phyloP scores from a whole-genome alignment of 2,797 vertebrate species.

The Enteromius unitaeniatus region DNA sequence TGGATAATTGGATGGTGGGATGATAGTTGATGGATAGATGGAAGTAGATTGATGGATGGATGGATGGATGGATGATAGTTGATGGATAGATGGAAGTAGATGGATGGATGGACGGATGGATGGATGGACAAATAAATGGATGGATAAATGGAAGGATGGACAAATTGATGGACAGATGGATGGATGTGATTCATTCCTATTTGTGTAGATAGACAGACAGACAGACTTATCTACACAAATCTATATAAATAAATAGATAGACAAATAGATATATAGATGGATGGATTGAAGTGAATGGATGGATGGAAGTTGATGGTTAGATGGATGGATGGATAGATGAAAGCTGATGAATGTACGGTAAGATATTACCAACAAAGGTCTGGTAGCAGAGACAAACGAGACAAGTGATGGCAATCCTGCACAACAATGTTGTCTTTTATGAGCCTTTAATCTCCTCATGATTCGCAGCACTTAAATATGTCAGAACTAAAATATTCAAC shows the following conservation, averaged over 20 bases:
- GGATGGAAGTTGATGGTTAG: no score
- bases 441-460: slow-evolving; percentile 18
- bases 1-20: not conserved
- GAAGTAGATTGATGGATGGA: not conserved
- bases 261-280: no score
- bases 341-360: no score
- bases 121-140: not conserved
- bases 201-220: no score
- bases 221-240: no score
- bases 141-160: not conserved
- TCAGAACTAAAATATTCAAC: slow-evolving; percentile 13
- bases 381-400: not conserved
- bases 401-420: not conserved
- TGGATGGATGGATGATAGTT: no score
- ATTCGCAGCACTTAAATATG: not conserved
- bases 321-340: no score
- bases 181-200: no score
- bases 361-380: no score
- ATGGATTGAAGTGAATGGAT: no score
- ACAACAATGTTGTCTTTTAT: slow-evolving; percentile 2
- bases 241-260: no score
- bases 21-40: not conserved
- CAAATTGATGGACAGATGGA: no score
- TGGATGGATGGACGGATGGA: not conserved
- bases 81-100: not conserved